Evolutionary conservation across 1,140 invertebrate species (phyloP), one percentile per base, ranked within the genome.

Genomic region (Chlorops oryzae): DNA sequence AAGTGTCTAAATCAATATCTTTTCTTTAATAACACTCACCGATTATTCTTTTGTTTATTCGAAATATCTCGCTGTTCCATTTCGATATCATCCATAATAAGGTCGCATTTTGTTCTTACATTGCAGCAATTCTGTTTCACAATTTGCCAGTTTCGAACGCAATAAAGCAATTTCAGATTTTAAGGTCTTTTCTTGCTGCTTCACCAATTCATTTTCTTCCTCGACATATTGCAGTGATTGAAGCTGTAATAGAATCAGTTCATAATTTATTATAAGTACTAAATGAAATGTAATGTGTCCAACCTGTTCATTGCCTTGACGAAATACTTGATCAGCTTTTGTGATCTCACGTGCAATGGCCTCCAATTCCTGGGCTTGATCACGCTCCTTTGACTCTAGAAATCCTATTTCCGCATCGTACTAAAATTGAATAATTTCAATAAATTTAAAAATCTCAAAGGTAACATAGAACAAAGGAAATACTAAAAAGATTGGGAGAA

Each of bases 31-130:
- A n/a, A n/a, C n/a, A 48, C 12, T 46, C 35, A 68, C 67, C 65
- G 53, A 53, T 68, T 73, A 23, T 47, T 59, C 37, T 70, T 65
- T 49, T 73, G 65, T 40, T 72, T 65, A 47, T 58, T 70, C 28
- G 53, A 50, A 9, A 57, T 49, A 1, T 53, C 48, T 23, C 63
- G 57, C 48, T 75, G 73, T 47, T 75, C 73, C 43, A 73, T 71
- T 49, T 80, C 78, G 35, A 80, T 79, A 15, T 86, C 83, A 57
- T 85, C 82, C 62, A 80, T 78, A 34, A 80, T 61, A 66, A 81
- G 83, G 73, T n/a, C 87, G 80, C 57, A 90, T 91, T 75, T 89
- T 90, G 65, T 88, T 92, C 76, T 90, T 90, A 72, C 89, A 92
- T 57, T 92, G 87, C 50, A 90, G 68, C 43, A 93, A 71, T 72